A percentile compares a stretch with the other conserved stretches of the same genome.
Evolutionary conservation across 2,797 vertebrate genomes (phyloP).

Genomic region (Smutsia temminckii): DNA sequence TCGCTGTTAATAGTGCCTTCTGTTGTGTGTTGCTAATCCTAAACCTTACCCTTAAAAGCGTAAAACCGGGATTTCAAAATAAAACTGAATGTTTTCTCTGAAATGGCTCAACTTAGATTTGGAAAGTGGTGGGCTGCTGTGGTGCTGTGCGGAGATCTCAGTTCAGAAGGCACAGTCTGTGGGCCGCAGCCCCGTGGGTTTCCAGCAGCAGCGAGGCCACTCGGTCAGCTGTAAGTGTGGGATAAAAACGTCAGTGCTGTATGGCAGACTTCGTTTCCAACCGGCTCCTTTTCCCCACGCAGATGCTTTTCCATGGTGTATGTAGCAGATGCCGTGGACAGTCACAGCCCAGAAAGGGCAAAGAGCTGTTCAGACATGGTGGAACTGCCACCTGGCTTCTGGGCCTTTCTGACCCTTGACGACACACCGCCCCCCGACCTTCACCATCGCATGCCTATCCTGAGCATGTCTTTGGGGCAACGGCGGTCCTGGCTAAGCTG

Average conservation of each 20-base stretch:
- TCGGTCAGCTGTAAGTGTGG: too few species aligned
- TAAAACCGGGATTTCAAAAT: not conserved
- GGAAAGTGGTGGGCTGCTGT: accelerated
- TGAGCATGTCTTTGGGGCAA: not conserved
- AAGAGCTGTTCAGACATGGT: not conserved
- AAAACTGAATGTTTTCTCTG: not conserved
- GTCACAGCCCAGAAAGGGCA: not conserved
- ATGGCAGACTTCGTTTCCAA: not conserved
- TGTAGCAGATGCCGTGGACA: not conserved
- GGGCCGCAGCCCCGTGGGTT: accelerated
- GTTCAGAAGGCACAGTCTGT: not conserved
- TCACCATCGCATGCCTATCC: accelerated
- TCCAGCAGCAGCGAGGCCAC: not conserved
- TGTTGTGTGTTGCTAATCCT: accelerated
- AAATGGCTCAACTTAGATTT: not conserved
- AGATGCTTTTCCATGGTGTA: not conserved
- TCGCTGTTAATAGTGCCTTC: not conserved
- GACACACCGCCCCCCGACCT: not conserved
- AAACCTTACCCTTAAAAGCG: not conserved
- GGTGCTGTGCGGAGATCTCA: not conserved
- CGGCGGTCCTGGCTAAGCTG: too few species aligned
- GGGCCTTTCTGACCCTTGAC: not conserved
- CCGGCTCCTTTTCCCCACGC: not conserved
- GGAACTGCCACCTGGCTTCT: not conserved
- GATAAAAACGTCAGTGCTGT: not conserved